These are phyloP conservation scores for Thysanoteuthis rhombus DNA, from an alignment of 2,888 invertebrate genomes.

Conservation along the genomic window DNA sequence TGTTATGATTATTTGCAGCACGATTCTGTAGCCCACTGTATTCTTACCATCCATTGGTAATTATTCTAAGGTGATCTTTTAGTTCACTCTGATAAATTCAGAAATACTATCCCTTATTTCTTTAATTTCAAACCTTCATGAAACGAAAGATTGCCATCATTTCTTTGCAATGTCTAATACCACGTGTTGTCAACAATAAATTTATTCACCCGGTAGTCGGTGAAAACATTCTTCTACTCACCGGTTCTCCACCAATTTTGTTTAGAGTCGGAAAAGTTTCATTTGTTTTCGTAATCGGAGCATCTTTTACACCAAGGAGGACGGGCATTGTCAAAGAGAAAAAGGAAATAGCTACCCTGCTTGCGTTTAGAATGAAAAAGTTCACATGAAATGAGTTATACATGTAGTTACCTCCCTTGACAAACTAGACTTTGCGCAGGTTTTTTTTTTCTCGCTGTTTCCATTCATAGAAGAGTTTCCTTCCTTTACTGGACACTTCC, in stretches of 20 bases:
- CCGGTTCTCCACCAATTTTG: conserved; percentile 24
- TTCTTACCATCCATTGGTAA: too few species aligned
- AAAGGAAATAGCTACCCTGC: background rate
- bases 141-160: too few species aligned
- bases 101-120: too few species aligned
- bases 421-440: background rate
- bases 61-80: too few species aligned
- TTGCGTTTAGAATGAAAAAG: background rate
- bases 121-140: too few species aligned
- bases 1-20: too few species aligned
- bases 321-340: conserved; percentile 1
- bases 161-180: too few species aligned
- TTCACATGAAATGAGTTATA: background rate
- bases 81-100: too few species aligned
- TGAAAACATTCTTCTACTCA: background rate
- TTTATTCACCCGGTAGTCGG: background rate
- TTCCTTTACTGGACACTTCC: too few species aligned
- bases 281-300: background rate
- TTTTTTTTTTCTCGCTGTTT: too few species aligned
- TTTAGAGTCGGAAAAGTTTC: background rate
- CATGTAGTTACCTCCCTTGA: background rate
- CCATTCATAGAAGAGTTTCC: too few species aligned
- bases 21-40: too few species aligned
- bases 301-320: conserved; percentile 14
- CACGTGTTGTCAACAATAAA: background rate